Evolutionary conservation across 1,140 invertebrate species (phyloP).

Genomic region (Monomorium pharaonis): DNA sequence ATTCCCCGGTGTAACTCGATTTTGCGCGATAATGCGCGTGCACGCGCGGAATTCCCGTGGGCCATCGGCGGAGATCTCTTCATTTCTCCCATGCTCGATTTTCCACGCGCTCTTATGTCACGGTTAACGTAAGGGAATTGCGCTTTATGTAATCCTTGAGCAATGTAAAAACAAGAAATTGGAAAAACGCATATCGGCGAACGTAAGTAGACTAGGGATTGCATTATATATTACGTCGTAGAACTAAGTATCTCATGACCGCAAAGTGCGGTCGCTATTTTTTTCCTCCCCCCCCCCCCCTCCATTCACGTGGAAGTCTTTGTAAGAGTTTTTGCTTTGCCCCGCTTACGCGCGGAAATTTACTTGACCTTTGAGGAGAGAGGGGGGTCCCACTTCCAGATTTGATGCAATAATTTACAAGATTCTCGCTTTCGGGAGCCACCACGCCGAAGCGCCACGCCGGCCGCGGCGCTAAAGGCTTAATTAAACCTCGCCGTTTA

Average conservation of each 20-base stretch:
- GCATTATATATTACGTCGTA: not conserved
- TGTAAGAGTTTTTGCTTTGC: too few species aligned
- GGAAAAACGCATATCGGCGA: not conserved
- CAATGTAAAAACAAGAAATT: not conserved
- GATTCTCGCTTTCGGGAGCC: not conserved
- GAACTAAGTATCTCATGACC: not conserved
- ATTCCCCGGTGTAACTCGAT: slow-evolving; percentile 29
- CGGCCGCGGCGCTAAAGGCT: not conserved
- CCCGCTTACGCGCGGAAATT: not conserved
- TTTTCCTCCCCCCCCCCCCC: too few species aligned
- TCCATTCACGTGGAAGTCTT: too few species aligned
- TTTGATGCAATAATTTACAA: not conserved
- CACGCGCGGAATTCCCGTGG: not conserved
- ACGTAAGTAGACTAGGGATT: not conserved
- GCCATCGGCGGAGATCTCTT: not conserved
- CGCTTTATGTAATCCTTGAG: not conserved
- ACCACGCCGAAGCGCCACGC: not conserved
- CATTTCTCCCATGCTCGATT: not conserved
- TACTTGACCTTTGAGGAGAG: too few species aligned
- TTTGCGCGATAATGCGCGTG: not conserved
- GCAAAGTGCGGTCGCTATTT: not conserved
- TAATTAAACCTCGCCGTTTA: slow-evolving; percentile 30
- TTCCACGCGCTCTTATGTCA: not conserved
- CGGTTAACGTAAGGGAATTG: not conserved
- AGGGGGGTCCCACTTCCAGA: not conserved